These are phyloP conservation scores for Eumacrocentrus americanus DNA, from an alignment of 2,888 invertebrate genomes.

Conservation along the genomic window DNA sequence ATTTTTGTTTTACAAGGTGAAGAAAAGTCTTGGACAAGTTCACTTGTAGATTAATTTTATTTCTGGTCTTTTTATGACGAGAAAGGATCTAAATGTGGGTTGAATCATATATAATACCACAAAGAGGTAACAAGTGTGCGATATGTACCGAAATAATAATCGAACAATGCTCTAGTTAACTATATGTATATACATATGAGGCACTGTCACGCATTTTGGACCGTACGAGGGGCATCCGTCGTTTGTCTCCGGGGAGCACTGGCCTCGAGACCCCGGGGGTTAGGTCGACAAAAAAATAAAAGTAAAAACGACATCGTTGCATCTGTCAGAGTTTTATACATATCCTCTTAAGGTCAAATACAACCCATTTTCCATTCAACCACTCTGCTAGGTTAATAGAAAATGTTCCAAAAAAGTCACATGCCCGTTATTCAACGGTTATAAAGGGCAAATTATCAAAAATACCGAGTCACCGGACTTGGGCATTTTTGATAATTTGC, in stretches of 20 bases:
- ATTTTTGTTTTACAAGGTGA: too few species aligned
- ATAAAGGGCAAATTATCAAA: too few species aligned
- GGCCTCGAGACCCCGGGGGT: conserved; percentile 9
- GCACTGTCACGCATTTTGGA: not conserved
- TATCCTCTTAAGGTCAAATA: too few species aligned
- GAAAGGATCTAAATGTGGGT: not conserved
- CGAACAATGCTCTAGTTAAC: conserved; percentile 61
- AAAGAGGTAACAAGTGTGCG: conserved; percentile 61
- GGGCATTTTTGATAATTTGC: too few species aligned
- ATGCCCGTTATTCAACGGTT: too few species aligned
- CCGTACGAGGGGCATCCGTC: not conserved
- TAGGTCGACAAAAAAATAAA: conserved; percentile 36
- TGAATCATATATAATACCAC: conserved; percentile 42
- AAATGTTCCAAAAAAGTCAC: too few species aligned
- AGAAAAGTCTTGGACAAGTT: too few species aligned
- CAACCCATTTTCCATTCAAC: too few species aligned
- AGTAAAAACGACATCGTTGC: conserved; percentile 34
- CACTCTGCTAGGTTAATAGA: too few species aligned
- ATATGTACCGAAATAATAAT: conserved; percentile 62
- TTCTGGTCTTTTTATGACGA: not conserved
- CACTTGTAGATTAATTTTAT: not conserved
- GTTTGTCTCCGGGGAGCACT: conserved; percentile 30
- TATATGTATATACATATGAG: too few species aligned
- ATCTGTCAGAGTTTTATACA: conserved; percentile 3
- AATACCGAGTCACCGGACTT: too few species aligned